These are phyloP conservation scores for Noctua janthina DNA, from an alignment of 2,888 invertebrate genomes.

Conservation along the genomic window DNA sequence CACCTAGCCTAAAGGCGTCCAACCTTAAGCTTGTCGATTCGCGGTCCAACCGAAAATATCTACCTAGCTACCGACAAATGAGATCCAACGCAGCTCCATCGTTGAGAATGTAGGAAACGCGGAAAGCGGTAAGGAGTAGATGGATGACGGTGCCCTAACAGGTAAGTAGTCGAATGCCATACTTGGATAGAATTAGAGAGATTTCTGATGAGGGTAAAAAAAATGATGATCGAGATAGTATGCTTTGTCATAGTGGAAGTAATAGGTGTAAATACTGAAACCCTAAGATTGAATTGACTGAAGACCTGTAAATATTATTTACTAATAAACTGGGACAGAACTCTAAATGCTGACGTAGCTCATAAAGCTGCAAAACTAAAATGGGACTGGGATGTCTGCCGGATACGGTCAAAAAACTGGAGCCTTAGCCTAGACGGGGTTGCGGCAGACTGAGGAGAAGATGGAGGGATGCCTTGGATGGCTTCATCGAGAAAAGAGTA, in stretches of 20 bases:
- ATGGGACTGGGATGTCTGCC: not conserved
- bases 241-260: not conserved
- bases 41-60: not conserved
- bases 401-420: not conserved
- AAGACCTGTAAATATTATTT: not conserved
- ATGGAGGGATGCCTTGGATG: not conserved
- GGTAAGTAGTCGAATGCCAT: not conserved
- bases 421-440: not conserved
- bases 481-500: not conserved
- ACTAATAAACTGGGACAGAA: constrained; percentile 2
- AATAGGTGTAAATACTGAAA: not conserved
- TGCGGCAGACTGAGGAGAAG: not conserved
- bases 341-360: not conserved
- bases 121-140: too few relatives aligned
- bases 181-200: not conserved
- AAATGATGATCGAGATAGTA: not conserved
- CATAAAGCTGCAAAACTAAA: not conserved
- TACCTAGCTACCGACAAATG: not conserved
- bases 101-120: not conserved
- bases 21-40: not conserved
- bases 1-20: not conserved
- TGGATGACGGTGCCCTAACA: too few relatives aligned
- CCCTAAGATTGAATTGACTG: not conserved
- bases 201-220: not conserved
- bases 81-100: not conserved